Base-by-base conservation (phyloP, 2,113 vertebrate genomes). In the Cairina moschata region DNA sequence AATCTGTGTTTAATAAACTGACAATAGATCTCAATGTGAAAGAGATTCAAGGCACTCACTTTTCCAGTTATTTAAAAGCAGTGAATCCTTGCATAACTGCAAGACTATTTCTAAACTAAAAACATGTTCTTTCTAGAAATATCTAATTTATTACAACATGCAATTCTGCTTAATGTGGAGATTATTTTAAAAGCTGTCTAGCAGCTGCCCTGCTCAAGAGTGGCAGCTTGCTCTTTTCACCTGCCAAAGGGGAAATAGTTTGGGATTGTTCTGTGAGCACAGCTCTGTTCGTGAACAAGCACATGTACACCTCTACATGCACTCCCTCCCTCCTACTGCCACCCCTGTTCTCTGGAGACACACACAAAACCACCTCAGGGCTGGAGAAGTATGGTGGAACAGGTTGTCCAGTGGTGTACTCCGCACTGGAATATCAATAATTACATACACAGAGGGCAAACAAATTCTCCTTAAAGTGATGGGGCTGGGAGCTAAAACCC, bases 1-100 rank as follows among this genome's bases (percentile, higher is more conserved):
- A 98, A 98, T 98, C 97, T 97, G 96, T 97, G 93, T 97, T 98
- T 98, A 98, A 98, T 98, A 97, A 98, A 98, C 89, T 97, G 97
- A 98, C 97, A 98, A 97, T 96, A 96, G 96, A 95, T 86, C 83
- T 76, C 97, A 91, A 91, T 84, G 62, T 93, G 92, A 96, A 91
- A 95, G 93, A 90, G 69, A 88, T 91, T 93, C 77, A 90, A 91
- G 82, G 80, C 75, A 80, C 66, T 84, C 23, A 65, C 96, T 97
- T 93, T 95, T 46, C 17, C 77, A 87, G 81, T 92, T 83, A 88
- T 76, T 90, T 91, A 95, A 97, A 92, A 90, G 52, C 78, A 94
- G 86, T 42, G 84, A 93, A 78, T 91, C 78, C 85, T 90, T 80
- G 75, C 72, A 68, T 83, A 95, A 94, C 58, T 82, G 72, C 56